Evolutionary conservation across 1,140 invertebrate genomes (phyloP), one percentile per base, ranked within the genome.

Genomic region (Argopecten irradians): DNA sequence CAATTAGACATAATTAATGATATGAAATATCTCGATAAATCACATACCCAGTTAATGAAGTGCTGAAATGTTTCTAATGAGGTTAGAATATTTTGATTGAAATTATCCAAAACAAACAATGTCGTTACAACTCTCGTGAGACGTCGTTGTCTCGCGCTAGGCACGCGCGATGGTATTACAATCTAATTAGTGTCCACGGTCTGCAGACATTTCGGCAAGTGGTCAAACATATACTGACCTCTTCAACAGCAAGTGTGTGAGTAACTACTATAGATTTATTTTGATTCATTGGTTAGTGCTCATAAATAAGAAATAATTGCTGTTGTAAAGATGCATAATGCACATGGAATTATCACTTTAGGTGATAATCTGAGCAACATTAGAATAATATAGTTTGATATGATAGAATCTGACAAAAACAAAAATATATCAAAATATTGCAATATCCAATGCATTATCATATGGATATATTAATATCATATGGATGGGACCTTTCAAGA

Each of bases 51-150:
- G 28, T 71, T 71, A 71, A 71, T 71, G 55, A 71, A n/a, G 8
- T 71, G 55, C 11, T 71, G 55, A 71, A 71, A 71, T 71, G n/a
- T 28, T 71, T 28, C 5, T 71, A 3, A 71, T 28, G n/a, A 11
- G n/a, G 55, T 71, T 71, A 71, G n/a, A 71, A 71, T 71, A 71
- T 71, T 71, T 71, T 28, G 55, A 71, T 71, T 71, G 55, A 28
- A 71, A 71, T 71, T 71, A 71, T 16, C 55, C 55, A 71, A 71
- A 71, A 71, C 55, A 71, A 71, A 71, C 55, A 71, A 71, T 71
- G 55, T 71, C 55, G 13, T 71, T 71, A 71, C 55, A 28, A 28
- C n/a, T n/a, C 55, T n/a, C 55, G 5, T 28, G 55, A 28, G 55
- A 28, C 55, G 5, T 3, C 55, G 22, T 0, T 71, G 22, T 7